phyloP scores from a whole-genome alignment of 2,797 vertebrate species.

The Amniataba percoides region DNA sequence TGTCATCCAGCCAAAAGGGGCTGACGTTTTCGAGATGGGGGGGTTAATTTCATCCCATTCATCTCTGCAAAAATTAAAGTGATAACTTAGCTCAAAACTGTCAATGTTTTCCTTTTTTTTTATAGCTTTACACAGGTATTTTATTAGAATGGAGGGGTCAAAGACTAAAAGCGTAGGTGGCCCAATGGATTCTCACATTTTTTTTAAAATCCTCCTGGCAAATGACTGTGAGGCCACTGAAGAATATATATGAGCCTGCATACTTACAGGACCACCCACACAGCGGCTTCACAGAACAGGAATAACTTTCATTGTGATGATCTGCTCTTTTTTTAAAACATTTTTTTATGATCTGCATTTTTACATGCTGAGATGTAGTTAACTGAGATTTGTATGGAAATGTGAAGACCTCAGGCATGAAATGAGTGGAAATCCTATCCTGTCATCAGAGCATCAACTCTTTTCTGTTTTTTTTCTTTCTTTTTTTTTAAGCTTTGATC shows the following conservation, averaged over 20 bases:
- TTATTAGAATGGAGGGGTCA: constrained; percentile 13
- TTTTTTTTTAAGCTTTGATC: constrained; percentile 4
- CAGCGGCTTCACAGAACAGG: neutral
- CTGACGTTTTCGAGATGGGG: constrained; percentile 22
- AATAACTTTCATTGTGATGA: neutral
- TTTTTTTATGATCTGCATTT: constrained; percentile 8
- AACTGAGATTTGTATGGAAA: constrained; percentile 14
- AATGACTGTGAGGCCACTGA: constrained; percentile 24
- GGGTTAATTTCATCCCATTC: constrained; percentile 36
- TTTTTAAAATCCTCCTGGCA: constrained; percentile 33
- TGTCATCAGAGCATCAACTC: constrained; percentile 30
- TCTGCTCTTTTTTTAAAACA: neutral
- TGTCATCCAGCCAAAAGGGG: constrained; percentile 36
- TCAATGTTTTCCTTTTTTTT: constrained; percentile 12
- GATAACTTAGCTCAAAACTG: neutral
- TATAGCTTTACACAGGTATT: constrained; percentile 13
- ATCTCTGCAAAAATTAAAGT: constrained; percentile 40
- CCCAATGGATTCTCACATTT: constrained; percentile 27
- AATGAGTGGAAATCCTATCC: constrained; percentile 41
- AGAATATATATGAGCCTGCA: constrained; percentile 16
- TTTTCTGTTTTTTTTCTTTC: constrained; percentile 15
- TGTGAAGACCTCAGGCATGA: constrained; percentile 33
- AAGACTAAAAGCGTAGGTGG: constrained; percentile 14
- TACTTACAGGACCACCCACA: constrained; percentile 21
- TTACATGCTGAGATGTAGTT: constrained; percentile 5